phyloP scores from a whole-genome alignment of 2,113 vertebrate genomes.

The Passer montanus region DNA sequence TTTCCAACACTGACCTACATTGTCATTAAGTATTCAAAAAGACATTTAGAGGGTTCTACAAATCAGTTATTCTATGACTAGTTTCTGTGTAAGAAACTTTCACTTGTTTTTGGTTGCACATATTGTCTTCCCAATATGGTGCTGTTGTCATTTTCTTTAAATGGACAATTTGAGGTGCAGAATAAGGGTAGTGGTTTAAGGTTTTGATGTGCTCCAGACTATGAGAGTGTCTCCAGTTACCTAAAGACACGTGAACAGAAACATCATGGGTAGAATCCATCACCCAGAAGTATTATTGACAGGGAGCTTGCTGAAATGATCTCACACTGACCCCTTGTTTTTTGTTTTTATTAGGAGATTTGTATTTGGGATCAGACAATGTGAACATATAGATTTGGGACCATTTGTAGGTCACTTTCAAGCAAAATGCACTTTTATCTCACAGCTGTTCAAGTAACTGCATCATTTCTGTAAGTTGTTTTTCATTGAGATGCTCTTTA shows the following conservation, averaged over 20 bases:
- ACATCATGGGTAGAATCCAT: not conserved
- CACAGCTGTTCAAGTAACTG: not conserved
- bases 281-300: not conserved
- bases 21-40: not conserved
- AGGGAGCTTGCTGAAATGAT: not conserved
- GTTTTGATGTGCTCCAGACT: not conserved
- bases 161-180: not conserved
- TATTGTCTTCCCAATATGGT: not conserved
- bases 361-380: not conserved
- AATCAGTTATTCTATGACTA: not conserved
- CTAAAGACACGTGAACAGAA: not conserved
- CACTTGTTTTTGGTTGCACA: not conserved
- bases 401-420: not conserved
- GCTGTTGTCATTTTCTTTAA: not conserved
- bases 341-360: not conserved
- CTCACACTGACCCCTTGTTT: not conserved
- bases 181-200: not conserved
- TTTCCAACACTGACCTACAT: not conserved
- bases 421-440: not conserved
- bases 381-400: not conserved
- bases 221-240: not conserved
- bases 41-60: not conserved
- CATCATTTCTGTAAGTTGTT: not conserved
- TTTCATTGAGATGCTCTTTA: not conserved
- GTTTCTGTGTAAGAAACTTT: not conserved